A percentile compares a stretch with the other conserved stretches of the same genome.
Conservation (phyloP, 2,888 invertebrate genomes). For the Acrobasis repandana region DNA sequence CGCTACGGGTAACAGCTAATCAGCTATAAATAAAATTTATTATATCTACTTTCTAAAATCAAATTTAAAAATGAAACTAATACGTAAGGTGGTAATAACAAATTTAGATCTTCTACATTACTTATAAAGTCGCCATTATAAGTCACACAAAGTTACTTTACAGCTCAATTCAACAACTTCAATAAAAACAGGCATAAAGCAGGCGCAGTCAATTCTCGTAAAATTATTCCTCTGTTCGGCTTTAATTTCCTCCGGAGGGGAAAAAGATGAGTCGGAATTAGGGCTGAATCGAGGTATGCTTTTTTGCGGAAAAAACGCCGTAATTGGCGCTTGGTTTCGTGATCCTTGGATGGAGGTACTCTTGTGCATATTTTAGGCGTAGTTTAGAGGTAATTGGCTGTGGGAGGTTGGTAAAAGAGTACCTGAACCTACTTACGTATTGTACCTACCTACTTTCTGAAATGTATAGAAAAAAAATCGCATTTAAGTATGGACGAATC, state of each 20-base stretch:
- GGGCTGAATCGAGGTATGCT: constrained; percentile 22
- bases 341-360: neutral
- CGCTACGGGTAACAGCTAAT: too few species aligned
- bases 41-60: too few species aligned
- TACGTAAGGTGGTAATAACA: too few species aligned
- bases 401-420: constrained; percentile 3
- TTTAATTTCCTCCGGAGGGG: constrained; percentile 48
- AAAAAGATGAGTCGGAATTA: constrained; percentile 50
- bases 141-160: constrained; percentile 11
- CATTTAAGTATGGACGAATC: too few species aligned
- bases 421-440: neutral
- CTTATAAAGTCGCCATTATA: neutral
- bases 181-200: constrained; percentile 34
- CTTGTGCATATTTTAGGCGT: constrained; percentile 15
- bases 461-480: too few species aligned
- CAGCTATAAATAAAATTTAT: too few species aligned
- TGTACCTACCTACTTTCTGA: too few species aligned
- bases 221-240: constrained; percentile 44
- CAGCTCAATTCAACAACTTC: neutral
- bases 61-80: too few species aligned
- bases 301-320: constrained; percentile 12
- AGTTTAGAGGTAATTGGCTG: neutral
- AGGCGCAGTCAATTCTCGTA: constrained; percentile 40
- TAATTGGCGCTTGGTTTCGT: constrained; percentile 13
- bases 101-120: neutral